Evolutionary conservation across 2,888 invertebrate genomes (phyloP).

Genomic region (Campaea margaritaria): DNA sequence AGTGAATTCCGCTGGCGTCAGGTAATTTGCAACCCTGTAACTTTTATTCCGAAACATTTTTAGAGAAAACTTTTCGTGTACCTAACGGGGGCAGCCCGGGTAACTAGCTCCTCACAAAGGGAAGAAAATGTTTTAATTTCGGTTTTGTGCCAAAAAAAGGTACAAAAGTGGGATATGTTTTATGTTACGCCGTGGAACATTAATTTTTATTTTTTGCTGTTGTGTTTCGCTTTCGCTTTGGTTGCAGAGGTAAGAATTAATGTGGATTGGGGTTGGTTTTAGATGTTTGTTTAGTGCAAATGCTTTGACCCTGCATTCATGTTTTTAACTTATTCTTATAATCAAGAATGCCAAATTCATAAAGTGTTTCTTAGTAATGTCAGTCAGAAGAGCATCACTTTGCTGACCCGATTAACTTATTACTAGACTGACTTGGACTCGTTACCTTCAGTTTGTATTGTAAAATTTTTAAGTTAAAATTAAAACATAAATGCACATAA

Average conservation of each 20-base stretch:
- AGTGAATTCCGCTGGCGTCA: constrained; percentile 21
- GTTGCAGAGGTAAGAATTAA: constrained; percentile 4
- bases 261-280: background rate
- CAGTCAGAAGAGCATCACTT: too few relatives aligned
- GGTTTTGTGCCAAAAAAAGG: constrained; percentile 13
- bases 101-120: constrained; percentile 22
- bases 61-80: constrained; percentile 15
- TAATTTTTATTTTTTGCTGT: constrained; percentile 21
- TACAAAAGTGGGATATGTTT: constrained; percentile 17
- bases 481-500: too few relatives aligned
- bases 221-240: constrained; percentile 14
- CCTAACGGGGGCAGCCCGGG: constrained; percentile 5
- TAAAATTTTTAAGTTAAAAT: too few relatives aligned
- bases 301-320: background rate
- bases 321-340: too few relatives aligned
- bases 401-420: too few relatives aligned
- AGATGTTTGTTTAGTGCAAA: background rate
- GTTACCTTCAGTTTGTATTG: too few relatives aligned
- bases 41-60: constrained; percentile 27
- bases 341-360: too few relatives aligned
- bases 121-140: constrained; percentile 29
- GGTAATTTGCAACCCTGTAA: constrained; percentile 25
- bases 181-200: constrained; percentile 9
- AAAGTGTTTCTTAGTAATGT: too few relatives aligned
- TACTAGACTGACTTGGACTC: too few relatives aligned